Evolutionary conservation across 2,113 vertebrate species (phyloP).

Genomic region (Lampris megalopsis): DNA sequence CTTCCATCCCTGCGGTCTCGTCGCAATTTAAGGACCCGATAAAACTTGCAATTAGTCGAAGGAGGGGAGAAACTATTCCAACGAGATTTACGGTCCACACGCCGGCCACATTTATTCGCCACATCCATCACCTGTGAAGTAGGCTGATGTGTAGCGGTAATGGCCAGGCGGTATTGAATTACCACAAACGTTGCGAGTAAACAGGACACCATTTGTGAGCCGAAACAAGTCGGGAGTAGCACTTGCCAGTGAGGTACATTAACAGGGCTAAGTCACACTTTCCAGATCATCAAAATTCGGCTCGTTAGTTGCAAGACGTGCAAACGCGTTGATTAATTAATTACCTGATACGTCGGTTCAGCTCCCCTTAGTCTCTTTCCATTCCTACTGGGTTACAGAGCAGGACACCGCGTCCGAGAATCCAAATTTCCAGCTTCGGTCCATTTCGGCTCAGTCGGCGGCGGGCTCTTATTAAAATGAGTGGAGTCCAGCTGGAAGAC

Average conservation of each 20-base stretch:
- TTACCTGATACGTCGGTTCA: conserved; percentile 70
- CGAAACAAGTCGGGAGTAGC: conserved; percentile 38
- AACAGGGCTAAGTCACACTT: conserved; percentile 29
- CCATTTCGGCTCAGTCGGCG: conserved; percentile 69
- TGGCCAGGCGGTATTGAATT: conserved; percentile 72
- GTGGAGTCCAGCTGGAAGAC: conserved; percentile 74
- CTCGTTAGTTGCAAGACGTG: not conserved
- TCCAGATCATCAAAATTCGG: conserved; percentile 1
- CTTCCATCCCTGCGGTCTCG: too few species aligned
- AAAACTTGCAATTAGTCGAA: too few species aligned
- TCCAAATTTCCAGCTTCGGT: conserved; percentile 74
- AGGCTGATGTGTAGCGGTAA: conserved; percentile 45
- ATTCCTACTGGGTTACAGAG: conserved; percentile 65
- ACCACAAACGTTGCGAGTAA: conserved; percentile 51
- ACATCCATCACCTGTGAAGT: conserved; percentile 66
- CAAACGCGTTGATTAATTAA: not conserved
- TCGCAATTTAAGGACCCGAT: too few species aligned
- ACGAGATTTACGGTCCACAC: conserved; percentile 14
- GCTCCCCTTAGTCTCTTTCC: conserved; percentile 65
- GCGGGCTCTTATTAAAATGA: conserved; percentile 35
- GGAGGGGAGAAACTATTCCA: not conserved
- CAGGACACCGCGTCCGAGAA: conserved; percentile 63
- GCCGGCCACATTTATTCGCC: conserved; percentile 43
- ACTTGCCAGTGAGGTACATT: conserved; percentile 5
- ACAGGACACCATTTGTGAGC: conserved; percentile 37